These are phyloP conservation scores for Noctua pronuba DNA, from an alignment of 2,888 invertebrate species.

Conservation along the genomic window DNA sequence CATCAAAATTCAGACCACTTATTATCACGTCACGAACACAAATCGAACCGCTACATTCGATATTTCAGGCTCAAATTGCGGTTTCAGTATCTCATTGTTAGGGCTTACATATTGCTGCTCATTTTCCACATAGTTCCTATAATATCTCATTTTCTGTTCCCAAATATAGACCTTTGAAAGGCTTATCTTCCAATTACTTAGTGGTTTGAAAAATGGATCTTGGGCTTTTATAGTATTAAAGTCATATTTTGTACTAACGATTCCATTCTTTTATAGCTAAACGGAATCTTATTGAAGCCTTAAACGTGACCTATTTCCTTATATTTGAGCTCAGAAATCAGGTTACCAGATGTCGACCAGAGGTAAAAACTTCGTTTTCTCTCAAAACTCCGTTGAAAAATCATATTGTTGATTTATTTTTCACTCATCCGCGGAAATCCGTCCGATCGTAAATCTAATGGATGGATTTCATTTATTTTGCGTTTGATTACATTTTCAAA, in stretches of 20 bases:
- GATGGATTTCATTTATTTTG: constrained; percentile 43
- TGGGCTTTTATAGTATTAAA: constrained; percentile 19
- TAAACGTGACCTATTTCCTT: constrained; percentile 72
- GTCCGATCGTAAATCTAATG: constrained; percentile 35
- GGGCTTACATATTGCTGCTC: neutral
- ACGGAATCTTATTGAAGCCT: constrained; percentile 59
- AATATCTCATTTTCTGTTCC: neutral
- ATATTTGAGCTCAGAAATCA: constrained; percentile 66
- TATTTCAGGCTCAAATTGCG: constrained; percentile 28
- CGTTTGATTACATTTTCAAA: constrained; percentile 31
- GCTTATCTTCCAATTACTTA: constrained; percentile 32
- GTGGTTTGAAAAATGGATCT: constrained; percentile 15
- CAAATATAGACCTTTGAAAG: constrained; percentile 7
- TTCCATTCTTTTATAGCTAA: constrained; percentile 29
- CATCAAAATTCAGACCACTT: constrained; percentile 11
- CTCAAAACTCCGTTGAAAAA: constrained; percentile 38
- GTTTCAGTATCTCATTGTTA: constrained; percentile 10
- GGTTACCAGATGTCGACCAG: constrained; percentile 65
- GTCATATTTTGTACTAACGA: constrained; percentile 44
- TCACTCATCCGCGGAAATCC: constrained; percentile 36
- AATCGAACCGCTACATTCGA: constrained; percentile 15
- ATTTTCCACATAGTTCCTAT: neutral
- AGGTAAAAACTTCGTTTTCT: constrained; percentile 42
- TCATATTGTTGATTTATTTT: constrained; percentile 59
- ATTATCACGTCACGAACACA: constrained; percentile 27